Evolutionary conservation across 2,888 invertebrate species (phyloP).

Genomic region (Sericinus montela): DNA sequence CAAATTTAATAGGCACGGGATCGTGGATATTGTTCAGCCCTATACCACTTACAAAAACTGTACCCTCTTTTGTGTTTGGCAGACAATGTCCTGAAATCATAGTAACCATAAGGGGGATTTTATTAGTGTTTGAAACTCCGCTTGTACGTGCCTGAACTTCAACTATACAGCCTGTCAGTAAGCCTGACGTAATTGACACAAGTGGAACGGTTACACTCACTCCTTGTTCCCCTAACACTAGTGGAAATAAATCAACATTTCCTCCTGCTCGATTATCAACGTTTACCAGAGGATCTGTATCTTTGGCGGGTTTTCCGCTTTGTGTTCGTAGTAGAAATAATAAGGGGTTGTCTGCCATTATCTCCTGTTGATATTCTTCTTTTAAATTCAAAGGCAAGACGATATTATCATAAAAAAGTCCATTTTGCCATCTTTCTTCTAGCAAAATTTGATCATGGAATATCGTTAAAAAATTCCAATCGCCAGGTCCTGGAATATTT

Average conservation of each 20-base stretch:
- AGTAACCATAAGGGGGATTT: constrained; percentile 48
- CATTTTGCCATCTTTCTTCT: constrained; percentile 47
- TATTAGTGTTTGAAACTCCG: constrained; percentile 30
- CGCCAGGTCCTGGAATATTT: constrained; percentile 35
- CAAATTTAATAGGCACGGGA: constrained; percentile 44
- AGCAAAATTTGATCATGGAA: constrained; percentile 46
- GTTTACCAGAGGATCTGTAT: constrained; percentile 50
- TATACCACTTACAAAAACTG: constrained; percentile 52
- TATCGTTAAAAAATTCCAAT: constrained; percentile 40
- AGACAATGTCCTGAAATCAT: constrained; percentile 63
- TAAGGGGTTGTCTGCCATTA: constrained; percentile 50
- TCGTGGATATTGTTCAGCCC: constrained; percentile 44
- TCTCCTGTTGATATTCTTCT: constrained; percentile 32
- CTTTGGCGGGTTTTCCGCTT: constrained; percentile 45
- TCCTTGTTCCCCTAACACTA: constrained; percentile 53
- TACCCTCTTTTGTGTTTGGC: constrained; percentile 53
- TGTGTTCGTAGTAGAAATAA: constrained; percentile 47
- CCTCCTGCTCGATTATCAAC: constrained; percentile 59
- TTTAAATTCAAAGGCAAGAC: constrained; percentile 45
- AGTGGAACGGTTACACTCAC: constrained; percentile 40
- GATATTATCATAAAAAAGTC: constrained; percentile 28
- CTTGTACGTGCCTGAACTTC: constrained; percentile 36
- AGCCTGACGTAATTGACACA: constrained; percentile 40
- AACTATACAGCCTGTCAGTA: constrained; percentile 37
- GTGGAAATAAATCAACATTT: constrained; percentile 56